Percentiles rank a stretch among this genome's conserved stretches.
Evolutionary conservation across 2,113 vertebrate species (phyloP).

Genomic region (Garra rufa): DNA sequence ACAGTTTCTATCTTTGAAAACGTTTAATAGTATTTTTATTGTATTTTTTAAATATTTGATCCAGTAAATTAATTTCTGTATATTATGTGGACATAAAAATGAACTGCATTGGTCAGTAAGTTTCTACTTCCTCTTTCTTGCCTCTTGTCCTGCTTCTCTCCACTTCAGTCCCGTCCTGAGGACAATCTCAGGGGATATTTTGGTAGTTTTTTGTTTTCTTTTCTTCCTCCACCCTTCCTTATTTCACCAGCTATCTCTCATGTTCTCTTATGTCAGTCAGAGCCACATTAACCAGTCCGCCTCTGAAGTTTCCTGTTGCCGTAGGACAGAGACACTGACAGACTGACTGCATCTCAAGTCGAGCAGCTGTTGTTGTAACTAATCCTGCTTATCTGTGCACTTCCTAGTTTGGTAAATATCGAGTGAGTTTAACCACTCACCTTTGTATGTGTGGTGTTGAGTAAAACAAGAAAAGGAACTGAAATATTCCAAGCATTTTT

Average conservation of each 20-base stretch:
- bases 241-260: slow-evolving; percentile 18
- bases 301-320: slow-evolving; percentile 10
- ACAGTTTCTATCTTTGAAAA: not conserved
- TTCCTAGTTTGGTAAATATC: slow-evolving; percentile 41
- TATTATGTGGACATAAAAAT: not conserved
- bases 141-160: not conserved
- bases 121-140: not conserved
- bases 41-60: not conserved
- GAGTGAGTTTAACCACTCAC: not conserved
- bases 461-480: slow-evolving; percentile 18
- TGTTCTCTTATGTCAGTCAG: slow-evolving; percentile 34
- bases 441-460: not conserved
- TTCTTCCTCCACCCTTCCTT: slow-evolving; percentile 20
- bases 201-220: not conserved
- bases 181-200: slow-evolving; percentile 17
- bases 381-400: slow-evolving; percentile 46
- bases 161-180: not conserved
- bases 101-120: not conserved
- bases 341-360: slow-evolving; percentile 19
- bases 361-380: slow-evolving; percentile 42
- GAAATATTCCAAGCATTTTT: slow-evolving; percentile 22
- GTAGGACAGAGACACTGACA: slow-evolving; percentile 41
- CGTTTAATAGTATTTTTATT: not conserved
- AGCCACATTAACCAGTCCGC: slow-evolving; percentile 8
- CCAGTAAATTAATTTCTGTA: not conserved